A percentile compares a stretch with the other conserved stretches of the same genome.
Conservation (phyloP, 2,888 invertebrate genomes). For the Lysandra coridon region DNA sequence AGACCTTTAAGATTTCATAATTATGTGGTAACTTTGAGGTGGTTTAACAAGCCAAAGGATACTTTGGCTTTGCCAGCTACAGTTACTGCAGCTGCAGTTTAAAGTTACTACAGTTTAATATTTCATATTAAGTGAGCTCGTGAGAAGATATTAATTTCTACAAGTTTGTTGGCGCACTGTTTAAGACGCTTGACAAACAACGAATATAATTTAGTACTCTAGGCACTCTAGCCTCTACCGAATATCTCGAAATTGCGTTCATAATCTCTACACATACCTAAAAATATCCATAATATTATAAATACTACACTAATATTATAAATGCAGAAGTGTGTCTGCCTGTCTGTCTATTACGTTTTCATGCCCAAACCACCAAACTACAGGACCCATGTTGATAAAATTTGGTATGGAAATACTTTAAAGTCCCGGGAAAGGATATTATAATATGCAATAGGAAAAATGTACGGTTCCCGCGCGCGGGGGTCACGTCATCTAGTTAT, state of each 20-base stretch:
- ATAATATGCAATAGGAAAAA: too few species aligned
- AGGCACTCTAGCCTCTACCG: neutral
- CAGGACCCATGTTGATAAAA: too few species aligned
- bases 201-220: neutral
- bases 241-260: neutral
- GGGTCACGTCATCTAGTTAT: too few species aligned
- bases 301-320: too few species aligned
- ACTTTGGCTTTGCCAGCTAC: neutral
- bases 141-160: conserved; percentile 23
- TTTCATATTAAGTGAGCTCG: conserved; percentile 23
- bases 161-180: neutral
- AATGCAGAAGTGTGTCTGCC: too few species aligned
- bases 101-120: conserved; percentile 17
- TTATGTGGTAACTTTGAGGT: neutral
- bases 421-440: too few species aligned
- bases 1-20: neutral
- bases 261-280: neutral
- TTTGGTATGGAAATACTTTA: too few species aligned
- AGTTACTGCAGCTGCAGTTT: neutral
- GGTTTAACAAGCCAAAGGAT: neutral
- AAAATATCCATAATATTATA: too few species aligned
- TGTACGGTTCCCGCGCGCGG: too few species aligned
- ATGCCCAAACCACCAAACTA: too few species aligned
- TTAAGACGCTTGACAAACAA: neutral
- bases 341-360: too few species aligned